phyloP scores from a whole-genome alignment of 2,797 vertebrate genomes.

The Lacerta bilineata region DNA sequence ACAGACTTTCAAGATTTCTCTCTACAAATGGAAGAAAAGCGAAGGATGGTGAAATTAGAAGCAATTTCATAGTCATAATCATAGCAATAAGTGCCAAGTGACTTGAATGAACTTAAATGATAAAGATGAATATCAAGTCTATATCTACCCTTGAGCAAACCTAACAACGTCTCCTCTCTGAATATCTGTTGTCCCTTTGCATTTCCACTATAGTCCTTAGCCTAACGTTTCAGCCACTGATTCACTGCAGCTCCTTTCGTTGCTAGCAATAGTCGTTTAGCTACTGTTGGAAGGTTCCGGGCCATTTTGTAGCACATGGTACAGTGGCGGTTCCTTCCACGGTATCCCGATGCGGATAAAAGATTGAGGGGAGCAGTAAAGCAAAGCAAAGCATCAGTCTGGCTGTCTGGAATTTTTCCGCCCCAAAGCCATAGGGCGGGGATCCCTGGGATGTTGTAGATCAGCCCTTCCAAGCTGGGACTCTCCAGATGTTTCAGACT shows the following conservation, averaged over 20 bases:
- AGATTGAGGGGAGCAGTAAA: not conserved
- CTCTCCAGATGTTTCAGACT: no score
- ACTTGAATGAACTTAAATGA: not conserved
- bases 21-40: not conserved
- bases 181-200: not conserved
- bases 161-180: not conserved
- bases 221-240: not conserved
- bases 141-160: not conserved
- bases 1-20: not conserved
- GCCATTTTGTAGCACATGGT: not conserved
- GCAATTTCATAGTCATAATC: not conserved
- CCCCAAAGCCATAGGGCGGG: not conserved
- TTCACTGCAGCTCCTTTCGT: not conserved
- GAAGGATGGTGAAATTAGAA: not conserved
- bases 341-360: not conserved
- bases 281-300: not conserved
- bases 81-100: not conserved
- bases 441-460: no score
- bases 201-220: not conserved
- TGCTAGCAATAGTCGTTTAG: not conserved
- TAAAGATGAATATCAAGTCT: not conserved
- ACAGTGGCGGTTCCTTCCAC: not conserved
- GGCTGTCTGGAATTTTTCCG: not conserved
- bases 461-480: no score
- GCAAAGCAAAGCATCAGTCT: not conserved